Percentiles rank a stretch among this genome's conserved stretches.
Conservation (phyloP, 2,113 vertebrate species). For the Odobenus rosmarus region DNA sequence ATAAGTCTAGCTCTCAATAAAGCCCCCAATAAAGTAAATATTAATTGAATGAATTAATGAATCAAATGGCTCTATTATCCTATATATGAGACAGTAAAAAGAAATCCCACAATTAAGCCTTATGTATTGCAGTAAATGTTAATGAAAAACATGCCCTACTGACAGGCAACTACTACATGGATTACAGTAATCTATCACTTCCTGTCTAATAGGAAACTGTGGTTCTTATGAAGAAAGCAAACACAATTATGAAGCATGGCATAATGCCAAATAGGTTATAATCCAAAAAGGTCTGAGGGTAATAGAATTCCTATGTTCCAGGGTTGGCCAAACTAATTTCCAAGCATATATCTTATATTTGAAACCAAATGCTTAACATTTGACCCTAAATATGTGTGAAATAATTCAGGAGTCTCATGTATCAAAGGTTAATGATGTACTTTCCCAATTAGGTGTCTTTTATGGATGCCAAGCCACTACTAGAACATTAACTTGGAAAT, state of each 20-base stretch:
- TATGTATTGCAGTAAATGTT: background rate
- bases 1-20: background rate
- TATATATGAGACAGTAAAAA: conserved; percentile 20
- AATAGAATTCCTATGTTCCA: background rate
- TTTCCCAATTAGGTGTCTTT: conserved; percentile 38
- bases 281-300: background rate
- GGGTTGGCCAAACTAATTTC: background rate
- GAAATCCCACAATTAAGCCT: background rate
- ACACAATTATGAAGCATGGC: background rate
- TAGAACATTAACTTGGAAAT: background rate
- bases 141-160: background rate
- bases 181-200: conserved; percentile 3
- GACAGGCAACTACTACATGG: background rate
- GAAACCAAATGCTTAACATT: background rate
- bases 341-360: conserved; percentile 29
- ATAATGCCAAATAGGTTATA: conserved; percentile 1
- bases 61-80: background rate
- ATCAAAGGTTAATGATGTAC: background rate
- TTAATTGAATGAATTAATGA: background rate
- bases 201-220: conserved; percentile 15
- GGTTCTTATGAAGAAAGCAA: background rate
- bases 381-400: background rate
- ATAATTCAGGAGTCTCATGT: conserved; percentile 1
- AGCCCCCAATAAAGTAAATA: background rate
- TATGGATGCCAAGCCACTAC: background rate